Evolutionary conservation across 1,140 invertebrate species (phyloP), one percentile per base, ranked within the genome.

Genomic region (Dysdera silvatica): DNA sequence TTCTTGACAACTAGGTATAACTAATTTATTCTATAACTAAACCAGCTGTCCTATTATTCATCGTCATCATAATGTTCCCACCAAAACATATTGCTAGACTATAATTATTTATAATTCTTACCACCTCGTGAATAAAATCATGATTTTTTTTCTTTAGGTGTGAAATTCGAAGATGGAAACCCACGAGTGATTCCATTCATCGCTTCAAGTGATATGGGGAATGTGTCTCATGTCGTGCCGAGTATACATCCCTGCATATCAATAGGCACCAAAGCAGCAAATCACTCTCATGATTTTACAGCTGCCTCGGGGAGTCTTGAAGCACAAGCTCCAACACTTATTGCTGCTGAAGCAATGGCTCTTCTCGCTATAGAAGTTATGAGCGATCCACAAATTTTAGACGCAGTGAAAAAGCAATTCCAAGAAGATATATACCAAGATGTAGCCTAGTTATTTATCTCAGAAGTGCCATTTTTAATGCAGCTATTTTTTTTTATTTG

Each of bases 141-240:
- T 45, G n/a, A 45, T 12, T 12, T 12, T 52, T 31, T 14, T 3
- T 31, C 32, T 43, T 14, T 16, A 66, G 64, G 64, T 16, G 57
- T 49, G 12, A 12, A 56, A 12, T 66, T 66, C 37, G 32, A 55
- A 45, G 64, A 66, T 48, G 53, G 53, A 28, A 53, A 67, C 29
- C 24, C 32, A n/a, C 53, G 47, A 56, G 28, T 43, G 8, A 61
- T 57, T 12, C 52, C 51, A 18, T 69, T 70, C 40, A 67, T 62
- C 55, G 72, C 71, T 7, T 74, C 72, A 6, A 71, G 72, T 14
- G 72, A 73, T 41, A 72, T 73, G 74, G 76, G 76, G 2, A 74
- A 77, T 65, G 74, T 77, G 7, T 75, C 74, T 7, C 71, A 73
- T 26, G 69, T 71, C 29, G 69, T 78, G 1, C 76, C 76, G 2